Evolutionary conservation across 2,113 vertebrate species (phyloP).

Genomic region (Terrapene triunguis): DNA sequence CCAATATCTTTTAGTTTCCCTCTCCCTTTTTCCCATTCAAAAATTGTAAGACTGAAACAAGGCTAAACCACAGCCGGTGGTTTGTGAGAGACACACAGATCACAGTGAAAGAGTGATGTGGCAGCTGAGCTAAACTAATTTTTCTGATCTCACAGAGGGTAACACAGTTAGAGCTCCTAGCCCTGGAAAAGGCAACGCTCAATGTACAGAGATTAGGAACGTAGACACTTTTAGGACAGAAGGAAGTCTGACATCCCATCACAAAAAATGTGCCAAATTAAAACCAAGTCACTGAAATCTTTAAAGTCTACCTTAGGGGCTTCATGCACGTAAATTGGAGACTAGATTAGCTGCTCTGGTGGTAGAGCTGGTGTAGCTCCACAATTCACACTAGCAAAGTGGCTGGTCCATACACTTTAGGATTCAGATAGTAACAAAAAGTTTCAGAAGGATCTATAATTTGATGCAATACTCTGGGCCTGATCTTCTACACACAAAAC

Average conservation of each 20-base stretch:
- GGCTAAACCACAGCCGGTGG: conserved; percentile 42
- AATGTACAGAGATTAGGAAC: neutral
- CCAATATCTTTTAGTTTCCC: conserved; percentile 24
- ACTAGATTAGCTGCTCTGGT: neutral
- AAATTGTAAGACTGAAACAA: conserved; percentile 49
- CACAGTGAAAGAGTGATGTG: neutral
- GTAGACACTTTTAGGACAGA: neutral
- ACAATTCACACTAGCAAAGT: neutral
- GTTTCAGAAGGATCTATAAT: neutral
- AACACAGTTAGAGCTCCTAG: neutral
- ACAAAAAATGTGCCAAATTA: neutral
- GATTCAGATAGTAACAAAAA: neutral
- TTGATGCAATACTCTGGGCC: conserved; percentile 9
- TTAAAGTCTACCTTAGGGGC: neutral
- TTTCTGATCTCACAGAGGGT: conserved; percentile 31
- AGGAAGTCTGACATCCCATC: neutral
- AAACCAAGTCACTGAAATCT: conserved; percentile 35
- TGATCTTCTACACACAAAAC: neutral
- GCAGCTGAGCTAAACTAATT: conserved; percentile 19
- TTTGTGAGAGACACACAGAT: neutral
- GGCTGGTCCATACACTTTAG: conserved; percentile 14
- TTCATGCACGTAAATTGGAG: neutral
- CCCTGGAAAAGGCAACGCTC: conserved; percentile 31
- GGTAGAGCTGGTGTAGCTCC: conserved; percentile 5
- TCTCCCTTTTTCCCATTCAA: conserved; percentile 43